Conservation (phyloP, 2,113 vertebrate genomes). For the Mormyrus iriodes region DNA sequence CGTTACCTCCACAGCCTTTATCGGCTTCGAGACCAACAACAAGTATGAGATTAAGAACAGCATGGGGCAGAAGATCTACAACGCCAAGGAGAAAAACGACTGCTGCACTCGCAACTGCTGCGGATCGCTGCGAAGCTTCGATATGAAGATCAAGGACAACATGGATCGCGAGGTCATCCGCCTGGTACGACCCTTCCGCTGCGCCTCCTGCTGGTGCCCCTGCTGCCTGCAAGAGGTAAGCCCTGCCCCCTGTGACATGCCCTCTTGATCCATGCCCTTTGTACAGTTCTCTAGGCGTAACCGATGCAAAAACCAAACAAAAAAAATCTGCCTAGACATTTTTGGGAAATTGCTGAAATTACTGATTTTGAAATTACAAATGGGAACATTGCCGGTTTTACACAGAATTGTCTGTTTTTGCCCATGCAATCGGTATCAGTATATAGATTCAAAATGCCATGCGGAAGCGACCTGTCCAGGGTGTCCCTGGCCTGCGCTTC, state of each 20-base stretch:
- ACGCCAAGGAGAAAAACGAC: slow-evolving; percentile 77
- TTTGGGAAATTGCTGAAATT: no score
- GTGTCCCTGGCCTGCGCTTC: not conserved
- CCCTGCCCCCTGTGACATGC: not conserved
- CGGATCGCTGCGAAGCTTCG: slow-evolving; percentile 74
- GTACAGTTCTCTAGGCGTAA: not conserved
- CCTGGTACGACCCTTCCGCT: slow-evolving; percentile 73
- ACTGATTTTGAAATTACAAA: no score
- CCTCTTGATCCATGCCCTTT: not conserved
- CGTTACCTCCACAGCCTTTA: slow-evolving; percentile 53
- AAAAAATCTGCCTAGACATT: no score
- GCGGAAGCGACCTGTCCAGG: not conserved
- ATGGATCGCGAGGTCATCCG: slow-evolving; percentile 73
- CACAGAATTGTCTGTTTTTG: not conserved
- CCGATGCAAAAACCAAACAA: not conserved
- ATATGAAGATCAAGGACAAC: slow-evolving; percentile 74
- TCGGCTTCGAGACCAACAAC: slow-evolving; percentile 76
- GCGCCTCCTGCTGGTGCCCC: slow-evolving; percentile 77
- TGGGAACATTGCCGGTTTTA: no score
- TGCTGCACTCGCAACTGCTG: slow-evolving; percentile 82
- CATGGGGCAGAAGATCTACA: slow-evolving; percentile 72
- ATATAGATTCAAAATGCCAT: not conserved
- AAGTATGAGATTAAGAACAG: slow-evolving; percentile 79
- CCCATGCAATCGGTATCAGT: not conserved
- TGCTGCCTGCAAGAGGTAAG: slow-evolving; percentile 80